Evolutionary conservation across 2,113 vertebrate genomes (phyloP).

Genomic region (Sardina pilchardus): DNA sequence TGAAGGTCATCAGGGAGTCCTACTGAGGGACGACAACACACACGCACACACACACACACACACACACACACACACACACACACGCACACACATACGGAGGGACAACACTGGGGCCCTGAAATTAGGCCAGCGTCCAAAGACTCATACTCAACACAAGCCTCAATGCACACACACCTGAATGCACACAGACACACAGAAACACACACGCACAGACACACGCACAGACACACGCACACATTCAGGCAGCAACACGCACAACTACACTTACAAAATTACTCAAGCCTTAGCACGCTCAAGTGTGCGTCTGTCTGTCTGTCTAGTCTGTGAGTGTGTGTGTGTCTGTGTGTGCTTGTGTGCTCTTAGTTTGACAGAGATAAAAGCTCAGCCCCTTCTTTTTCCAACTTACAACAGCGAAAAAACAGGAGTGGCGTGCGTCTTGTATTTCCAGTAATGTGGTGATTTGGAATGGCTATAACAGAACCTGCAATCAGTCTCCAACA

Average conservation of each 20-base stretch:
- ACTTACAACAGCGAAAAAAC: neutral
- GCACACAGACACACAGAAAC: neutral
- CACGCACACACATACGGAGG: too few relatives aligned
- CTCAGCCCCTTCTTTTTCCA: neutral
- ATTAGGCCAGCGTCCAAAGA: neutral
- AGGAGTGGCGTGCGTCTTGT: neutral
- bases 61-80: too few relatives aligned
- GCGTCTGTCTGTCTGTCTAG: neutral
- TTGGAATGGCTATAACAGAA: neutral
- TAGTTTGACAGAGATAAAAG: neutral
- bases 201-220: neutral
- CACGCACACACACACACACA: too few relatives aligned
- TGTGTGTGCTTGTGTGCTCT: neutral
- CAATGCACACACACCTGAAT: neutral
- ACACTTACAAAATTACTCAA: too few relatives aligned
- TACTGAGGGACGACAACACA: neutral
- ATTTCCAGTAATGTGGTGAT: neutral
- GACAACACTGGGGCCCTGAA: neutral
- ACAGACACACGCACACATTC: neutral
- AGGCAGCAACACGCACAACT: neutral
- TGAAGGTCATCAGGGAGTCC: neutral
- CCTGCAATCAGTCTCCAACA: neutral
- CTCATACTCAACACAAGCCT: neutral
- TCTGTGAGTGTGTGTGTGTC: neutral
- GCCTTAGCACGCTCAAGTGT: too few relatives aligned